These are phyloP conservation scores for Rhizoglyphus robini DNA, from an alignment of 1,140 invertebrate species.

Conservation along the genomic window DNA sequence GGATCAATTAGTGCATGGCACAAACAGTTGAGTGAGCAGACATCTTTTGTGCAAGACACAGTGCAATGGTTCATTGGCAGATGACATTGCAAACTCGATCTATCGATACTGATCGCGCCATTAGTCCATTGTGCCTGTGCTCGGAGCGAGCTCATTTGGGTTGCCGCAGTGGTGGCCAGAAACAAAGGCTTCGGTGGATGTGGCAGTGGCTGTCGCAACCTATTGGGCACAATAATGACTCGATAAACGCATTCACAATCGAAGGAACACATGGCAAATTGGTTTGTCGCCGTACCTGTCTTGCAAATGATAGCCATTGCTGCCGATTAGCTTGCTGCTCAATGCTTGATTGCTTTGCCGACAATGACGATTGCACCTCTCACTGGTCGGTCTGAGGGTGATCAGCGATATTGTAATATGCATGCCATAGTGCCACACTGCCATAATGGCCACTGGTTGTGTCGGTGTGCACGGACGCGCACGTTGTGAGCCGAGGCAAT, in stretches of 20 bases:
- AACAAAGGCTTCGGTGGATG: too few relatives aligned
- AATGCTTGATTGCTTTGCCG: neutral
- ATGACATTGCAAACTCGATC: neutral
- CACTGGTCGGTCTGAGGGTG: neutral
- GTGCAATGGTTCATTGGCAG: neutral
- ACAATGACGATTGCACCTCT: neutral
- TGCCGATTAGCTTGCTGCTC: neutral
- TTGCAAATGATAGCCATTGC: too few relatives aligned
- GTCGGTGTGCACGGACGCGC: neutral
- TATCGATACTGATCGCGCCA: neutral
- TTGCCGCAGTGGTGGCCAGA: too few relatives aligned
- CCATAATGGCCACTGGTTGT: too few relatives aligned
- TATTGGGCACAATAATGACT: conserved; percentile 4
- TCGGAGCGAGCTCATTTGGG: too few relatives aligned
- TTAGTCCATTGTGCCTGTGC: neutral
- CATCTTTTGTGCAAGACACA: neutral
- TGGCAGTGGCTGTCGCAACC: neutral
- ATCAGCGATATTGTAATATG: neutral
- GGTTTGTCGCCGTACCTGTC: too few relatives aligned
- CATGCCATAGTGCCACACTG: neutral
- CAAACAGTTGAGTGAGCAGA: neutral
- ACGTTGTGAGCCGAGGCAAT: too few relatives aligned
- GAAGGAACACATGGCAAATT: neutral
- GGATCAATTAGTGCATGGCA: neutral
- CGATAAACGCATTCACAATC: too few relatives aligned